Evolutionary conservation across 2,113 vertebrate species (phyloP).

Genomic region (Phyllostomus discolor): DNA sequence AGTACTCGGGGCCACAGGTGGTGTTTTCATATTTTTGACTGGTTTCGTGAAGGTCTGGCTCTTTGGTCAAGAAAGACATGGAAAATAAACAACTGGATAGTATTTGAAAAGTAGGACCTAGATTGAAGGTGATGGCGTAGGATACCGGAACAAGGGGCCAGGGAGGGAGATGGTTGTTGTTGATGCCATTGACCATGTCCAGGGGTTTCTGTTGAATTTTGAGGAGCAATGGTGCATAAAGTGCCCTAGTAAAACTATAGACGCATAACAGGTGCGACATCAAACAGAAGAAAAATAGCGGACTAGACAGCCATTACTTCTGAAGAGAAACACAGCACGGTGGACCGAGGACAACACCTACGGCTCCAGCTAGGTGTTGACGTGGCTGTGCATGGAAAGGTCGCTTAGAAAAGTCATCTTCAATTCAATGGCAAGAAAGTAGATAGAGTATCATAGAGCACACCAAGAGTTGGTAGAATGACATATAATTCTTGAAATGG

Average conservation of each 20-base stretch:
- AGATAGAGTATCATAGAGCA: background rate
- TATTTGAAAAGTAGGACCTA: background rate
- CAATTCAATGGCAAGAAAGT: conserved; percentile 1
- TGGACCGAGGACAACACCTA: background rate
- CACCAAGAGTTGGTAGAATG: background rate
- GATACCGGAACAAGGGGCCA: background rate
- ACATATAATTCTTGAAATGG: background rate
- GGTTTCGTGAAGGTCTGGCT: background rate
- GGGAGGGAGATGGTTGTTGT: background rate
- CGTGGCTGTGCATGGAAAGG: background rate
- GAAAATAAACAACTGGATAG: background rate
- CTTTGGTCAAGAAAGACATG: background rate
- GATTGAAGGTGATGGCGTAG: background rate
- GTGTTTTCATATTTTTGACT: background rate
- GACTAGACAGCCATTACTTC: background rate
- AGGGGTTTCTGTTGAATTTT: conserved; percentile 1
- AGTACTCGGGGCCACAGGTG: background rate
- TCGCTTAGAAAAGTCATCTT: conserved; percentile 11
- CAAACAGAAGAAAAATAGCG: conserved; percentile 38
- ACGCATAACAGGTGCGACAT: background rate
- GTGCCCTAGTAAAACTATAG: background rate
- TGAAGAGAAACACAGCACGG: conserved; percentile 35
- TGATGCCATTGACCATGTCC: background rate
- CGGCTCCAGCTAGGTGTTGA: conserved; percentile 30
- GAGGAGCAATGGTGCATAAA: background rate